Conservation (phyloP, 1,140 invertebrate species). For the Samia ricini region DNA sequence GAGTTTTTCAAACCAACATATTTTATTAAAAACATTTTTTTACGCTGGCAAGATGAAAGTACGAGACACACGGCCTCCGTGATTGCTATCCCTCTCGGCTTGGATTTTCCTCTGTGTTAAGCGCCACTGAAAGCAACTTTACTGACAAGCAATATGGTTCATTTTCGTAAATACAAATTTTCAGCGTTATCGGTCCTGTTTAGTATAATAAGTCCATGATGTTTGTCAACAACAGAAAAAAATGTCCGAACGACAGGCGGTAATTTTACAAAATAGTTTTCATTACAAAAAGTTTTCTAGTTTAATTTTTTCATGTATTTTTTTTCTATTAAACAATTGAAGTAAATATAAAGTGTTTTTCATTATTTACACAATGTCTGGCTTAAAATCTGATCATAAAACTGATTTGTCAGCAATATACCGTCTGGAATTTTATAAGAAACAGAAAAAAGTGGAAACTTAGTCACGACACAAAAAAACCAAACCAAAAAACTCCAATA, state of each 20-base stretch:
- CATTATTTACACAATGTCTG: background rate
- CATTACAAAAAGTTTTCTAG: background rate
- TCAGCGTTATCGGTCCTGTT: too few species aligned
- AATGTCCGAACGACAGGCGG: background rate
- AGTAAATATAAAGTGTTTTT: background rate
- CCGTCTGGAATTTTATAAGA: slow-evolving; percentile 18
- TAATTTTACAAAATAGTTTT: slow-evolving; percentile 1
- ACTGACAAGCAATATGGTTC: too few species aligned
- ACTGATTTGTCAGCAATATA: slow-evolving; percentile 14
- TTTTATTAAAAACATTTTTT: too few species aligned
- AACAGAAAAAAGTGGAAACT: slow-evolving; percentile 22
- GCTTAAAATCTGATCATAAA: background rate
- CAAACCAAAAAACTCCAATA: background rate
- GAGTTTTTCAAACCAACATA: too few species aligned
- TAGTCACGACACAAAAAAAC: background rate
- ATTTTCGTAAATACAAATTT: too few species aligned
- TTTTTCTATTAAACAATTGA: background rate
- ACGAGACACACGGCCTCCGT: too few species aligned
- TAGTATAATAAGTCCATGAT: too few species aligned
- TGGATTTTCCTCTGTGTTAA: too few species aligned
- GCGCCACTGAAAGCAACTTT: too few species aligned
- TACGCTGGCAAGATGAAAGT: too few species aligned
- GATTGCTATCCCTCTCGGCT: too few species aligned
- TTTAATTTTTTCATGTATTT: background rate
- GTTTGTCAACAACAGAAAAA: background rate